Evolutionary conservation across 2,797 vertebrate species (phyloP).

Genomic region (Siniperca obscura): DNA sequence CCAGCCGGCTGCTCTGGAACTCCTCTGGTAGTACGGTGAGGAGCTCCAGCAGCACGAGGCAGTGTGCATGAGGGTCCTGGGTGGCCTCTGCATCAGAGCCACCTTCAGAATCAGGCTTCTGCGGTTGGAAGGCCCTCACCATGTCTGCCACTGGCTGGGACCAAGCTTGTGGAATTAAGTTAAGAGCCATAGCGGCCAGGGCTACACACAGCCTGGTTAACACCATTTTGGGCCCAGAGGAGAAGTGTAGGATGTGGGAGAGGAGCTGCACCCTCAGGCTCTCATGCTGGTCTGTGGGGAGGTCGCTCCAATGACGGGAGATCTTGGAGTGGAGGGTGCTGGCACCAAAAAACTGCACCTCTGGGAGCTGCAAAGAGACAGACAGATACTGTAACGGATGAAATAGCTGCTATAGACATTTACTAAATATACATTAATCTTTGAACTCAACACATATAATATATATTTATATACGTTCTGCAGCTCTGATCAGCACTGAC

Average conservation of each 20-base stretch:
- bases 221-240: conserved; percentile 95
- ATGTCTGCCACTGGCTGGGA: conserved; percentile 94
- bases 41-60: conserved; percentile 93
- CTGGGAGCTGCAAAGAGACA: conserved; percentile 86
- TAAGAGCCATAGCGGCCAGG: conserved; percentile 94
- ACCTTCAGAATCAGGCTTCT: conserved; percentile 67
- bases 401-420: not conserved
- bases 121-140: conserved; percentile 91
- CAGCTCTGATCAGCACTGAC: not conserved
- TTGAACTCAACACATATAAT: not conserved
- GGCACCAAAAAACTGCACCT: conserved; percentile 98
- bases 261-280: conserved; percentile 94
- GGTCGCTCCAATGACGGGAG: conserved; percentile 94
- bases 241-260: conserved; percentile 92
- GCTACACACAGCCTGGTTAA: conserved; percentile 95
- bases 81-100: conserved; percentile 78
- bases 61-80: conserved; percentile 89
- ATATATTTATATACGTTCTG: no score
- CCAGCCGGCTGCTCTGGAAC: conserved; percentile 93
- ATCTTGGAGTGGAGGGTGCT: conserved; percentile 98
- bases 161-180: conserved; percentile 94
- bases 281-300: conserved; percentile 91
- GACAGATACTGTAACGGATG: not conserved
- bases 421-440: not conserved
- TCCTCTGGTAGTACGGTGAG: conserved; percentile 96